These are phyloP conservation scores for Muscicapa striata DNA, from an alignment of 2,797 vertebrate genomes.

Conservation along the genomic window DNA sequence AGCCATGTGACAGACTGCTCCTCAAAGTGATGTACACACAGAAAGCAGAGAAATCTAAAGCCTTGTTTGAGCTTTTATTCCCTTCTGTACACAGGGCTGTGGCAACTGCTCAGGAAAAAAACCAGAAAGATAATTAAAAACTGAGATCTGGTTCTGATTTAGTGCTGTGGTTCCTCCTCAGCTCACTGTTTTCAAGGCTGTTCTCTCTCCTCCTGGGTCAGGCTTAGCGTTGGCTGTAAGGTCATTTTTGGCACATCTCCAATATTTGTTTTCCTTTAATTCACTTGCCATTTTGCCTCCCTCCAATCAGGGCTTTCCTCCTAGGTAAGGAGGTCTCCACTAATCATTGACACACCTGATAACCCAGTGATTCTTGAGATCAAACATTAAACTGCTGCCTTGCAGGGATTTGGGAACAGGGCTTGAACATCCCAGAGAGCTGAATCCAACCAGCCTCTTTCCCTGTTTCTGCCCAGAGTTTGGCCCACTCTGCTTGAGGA, in stretches of 20 bases:
- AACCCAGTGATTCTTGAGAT: background rate
- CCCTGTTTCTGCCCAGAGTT: background rate
- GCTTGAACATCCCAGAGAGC: background rate
- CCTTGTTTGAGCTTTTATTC: background rate
- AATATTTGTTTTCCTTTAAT: background rate
- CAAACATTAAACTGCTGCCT: background rate
- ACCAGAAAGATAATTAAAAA: background rate
- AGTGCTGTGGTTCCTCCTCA: background rate
- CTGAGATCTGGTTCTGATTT: background rate
- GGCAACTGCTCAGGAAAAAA: background rate
- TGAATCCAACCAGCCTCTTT: background rate
- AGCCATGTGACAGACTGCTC: background rate
- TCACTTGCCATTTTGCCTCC: background rate
- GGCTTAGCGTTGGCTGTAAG: background rate
- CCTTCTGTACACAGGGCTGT: background rate
- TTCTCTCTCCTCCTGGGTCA: background rate
- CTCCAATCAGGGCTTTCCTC: background rate
- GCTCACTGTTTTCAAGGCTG: background rate
- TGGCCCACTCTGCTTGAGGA: background rate
- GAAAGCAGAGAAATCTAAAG: background rate
- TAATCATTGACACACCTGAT: background rate
- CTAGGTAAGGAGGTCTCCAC: background rate
- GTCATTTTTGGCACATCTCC: background rate
- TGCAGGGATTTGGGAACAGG: background rate
- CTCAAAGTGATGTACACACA: background rate